Base-by-base conservation (phyloP, 2,797 vertebrate genomes). In the Sebastes oblongus region DNA sequence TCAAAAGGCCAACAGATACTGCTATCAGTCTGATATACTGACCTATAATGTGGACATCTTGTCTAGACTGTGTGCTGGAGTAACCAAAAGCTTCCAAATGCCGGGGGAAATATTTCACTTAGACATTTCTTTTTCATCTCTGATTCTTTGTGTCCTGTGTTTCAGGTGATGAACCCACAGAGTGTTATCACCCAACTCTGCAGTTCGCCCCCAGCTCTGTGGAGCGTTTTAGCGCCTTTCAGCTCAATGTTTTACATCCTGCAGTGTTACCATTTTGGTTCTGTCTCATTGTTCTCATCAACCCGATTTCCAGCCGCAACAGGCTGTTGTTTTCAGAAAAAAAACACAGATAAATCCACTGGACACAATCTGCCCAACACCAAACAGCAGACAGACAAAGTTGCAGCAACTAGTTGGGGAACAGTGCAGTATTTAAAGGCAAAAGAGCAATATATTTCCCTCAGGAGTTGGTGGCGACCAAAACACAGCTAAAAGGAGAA, bases 1-100 rank as follows among this genome's bases (percentile, higher is more conserved):
- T 80, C 68, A 80, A 78, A 92, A 84, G 70, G 75, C 66, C 75
- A 86, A 85, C 59, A 85, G 78, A 86, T 60, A 74, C 60, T 22
- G 25, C 46, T 36, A 64, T 84, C 30, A 72, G 60, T 82, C 20
- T 79, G 68, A 92, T 81, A 80, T 78, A 81, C 39, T 75, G 72
- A 82, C 68, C 70, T 56, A 72, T 77, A 64, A 89, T 60, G 69
- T 88, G 56, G 27, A 67, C 22, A 54, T 61, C 16, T 69, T 68
- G 70, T 81, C 80, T 72, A 62, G 58, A 86, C 83, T 13, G 13
- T 65, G 68, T 78, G 77, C 25, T 13, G 27, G 32, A 58, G 66
- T 42, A 74, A 86, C 58, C 27, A 54, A 36, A 76, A 42, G 66
- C 73, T 65, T 77, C 50, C 22, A 50, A 68, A 71, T 39, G 42